Evolutionary conservation across 2,888 invertebrate genomes (phyloP).

Genomic region (Escarpia spicata): DNA sequence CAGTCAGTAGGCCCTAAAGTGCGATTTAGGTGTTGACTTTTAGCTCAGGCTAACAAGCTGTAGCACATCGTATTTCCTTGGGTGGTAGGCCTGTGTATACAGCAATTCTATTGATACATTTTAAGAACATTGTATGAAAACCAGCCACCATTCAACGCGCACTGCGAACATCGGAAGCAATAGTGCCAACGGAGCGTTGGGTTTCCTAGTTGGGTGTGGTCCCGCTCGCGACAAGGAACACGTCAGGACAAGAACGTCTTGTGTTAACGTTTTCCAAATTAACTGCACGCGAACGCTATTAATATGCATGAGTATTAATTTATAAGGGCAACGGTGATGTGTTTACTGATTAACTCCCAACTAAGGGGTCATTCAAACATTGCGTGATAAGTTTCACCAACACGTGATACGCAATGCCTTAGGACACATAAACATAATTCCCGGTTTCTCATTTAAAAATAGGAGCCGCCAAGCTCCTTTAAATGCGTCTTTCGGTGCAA

Average conservation of each 20-base stretch:
- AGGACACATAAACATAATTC: too few species aligned
- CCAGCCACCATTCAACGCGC: background rate
- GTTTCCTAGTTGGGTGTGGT: background rate
- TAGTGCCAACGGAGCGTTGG: background rate
- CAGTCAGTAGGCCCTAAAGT: background rate
- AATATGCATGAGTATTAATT: conserved; percentile 3
- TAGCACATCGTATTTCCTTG: background rate
- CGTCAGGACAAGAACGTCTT: background rate
- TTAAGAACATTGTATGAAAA: background rate
- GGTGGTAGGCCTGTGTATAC: background rate
- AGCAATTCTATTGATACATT: background rate
- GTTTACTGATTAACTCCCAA: conserved; percentile 1
- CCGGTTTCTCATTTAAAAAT: too few species aligned
- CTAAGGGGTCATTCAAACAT: background rate
- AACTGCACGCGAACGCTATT: background rate
- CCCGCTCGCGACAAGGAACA: background rate
- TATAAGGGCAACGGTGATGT: background rate
- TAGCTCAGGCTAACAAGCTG: background rate
- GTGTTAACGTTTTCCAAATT: background rate
- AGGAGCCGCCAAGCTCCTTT: too few species aligned
- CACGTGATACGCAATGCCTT: background rate
- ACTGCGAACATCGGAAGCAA: background rate
- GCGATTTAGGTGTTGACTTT: too few species aligned
- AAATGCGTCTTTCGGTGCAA: too few species aligned
- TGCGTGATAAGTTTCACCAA: background rate